Evolutionary conservation across 2,888 invertebrate genomes (phyloP), one percentile per base, ranked within the genome.

Genomic region (Erebia ligea): DNA sequence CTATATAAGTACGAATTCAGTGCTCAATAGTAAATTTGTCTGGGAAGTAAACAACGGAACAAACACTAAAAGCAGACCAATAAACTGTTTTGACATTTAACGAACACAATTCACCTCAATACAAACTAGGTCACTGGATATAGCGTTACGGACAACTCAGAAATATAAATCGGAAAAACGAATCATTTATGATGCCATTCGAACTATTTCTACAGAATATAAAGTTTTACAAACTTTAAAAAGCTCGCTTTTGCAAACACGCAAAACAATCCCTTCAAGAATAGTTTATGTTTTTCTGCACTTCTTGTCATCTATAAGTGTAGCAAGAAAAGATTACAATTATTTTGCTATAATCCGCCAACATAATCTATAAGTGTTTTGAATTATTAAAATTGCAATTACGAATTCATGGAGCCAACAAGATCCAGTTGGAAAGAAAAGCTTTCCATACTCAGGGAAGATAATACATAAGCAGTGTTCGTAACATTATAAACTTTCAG

Each of bases 11-110:
- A n/a, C 25, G 34, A 40, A 42, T 19, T 17, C 61, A 61, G 19
- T 42, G 42, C 40, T 19, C 45, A 19, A 61, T 42, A 58, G 59
- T 50, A 17, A 61, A 68, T 4, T 45, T 42, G 15, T 50, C n/a
- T 19, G 19, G 10, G 9, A 21, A 21, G n/a, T 56, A 56, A 42
- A 66, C 66, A 66, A 21, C 45, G 17, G 54, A 54, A 48, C 56
- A 21, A 54, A 48, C 56, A 42, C 9, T 21, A 45, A 42, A 56
- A 56, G 42, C 56, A 21, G 56, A 54, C 21, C 42, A 66, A 66
- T 66, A 56, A 66, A 45, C 56, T 66, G 54, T 66, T 56, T 42
- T 45, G 56, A 54, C 54, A 66, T 56, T 15, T 21, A 66, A 57
- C 56, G 21, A 42, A 66, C 66, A 66, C 66, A 66, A 56, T 21